These are phyloP conservation scores for Pachycephala philippinensis DNA, from an alignment of 2,113 vertebrate genomes.

Conservation along the genomic window DNA sequence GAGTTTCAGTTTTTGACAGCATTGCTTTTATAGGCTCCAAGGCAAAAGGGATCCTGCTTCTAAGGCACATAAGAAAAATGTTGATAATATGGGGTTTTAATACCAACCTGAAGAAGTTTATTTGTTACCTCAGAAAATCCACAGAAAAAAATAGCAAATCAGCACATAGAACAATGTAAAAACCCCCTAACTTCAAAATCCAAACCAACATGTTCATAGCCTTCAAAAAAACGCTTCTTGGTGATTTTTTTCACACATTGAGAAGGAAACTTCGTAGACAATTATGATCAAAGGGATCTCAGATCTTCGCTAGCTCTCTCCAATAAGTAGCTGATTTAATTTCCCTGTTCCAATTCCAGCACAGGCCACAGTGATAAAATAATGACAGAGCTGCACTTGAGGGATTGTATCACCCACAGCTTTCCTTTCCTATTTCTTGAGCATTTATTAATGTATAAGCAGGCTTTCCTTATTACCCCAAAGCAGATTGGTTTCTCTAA, in stretches of 20 bases:
- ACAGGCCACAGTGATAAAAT: not conserved
- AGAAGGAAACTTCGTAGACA: not conserved
- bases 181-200: fast-evolving
- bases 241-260: not conserved
- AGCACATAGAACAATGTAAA: not conserved
- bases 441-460: not conserved
- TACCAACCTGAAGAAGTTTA: not conserved
- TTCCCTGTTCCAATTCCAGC: not conserved
- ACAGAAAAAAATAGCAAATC: not conserved
- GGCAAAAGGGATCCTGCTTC: not conserved
- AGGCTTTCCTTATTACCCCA: not conserved
- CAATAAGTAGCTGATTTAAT: not conserved
- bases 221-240: not conserved
- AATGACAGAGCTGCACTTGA: not conserved
- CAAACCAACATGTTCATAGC: fast-evolving
- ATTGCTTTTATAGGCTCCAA: not conserved
- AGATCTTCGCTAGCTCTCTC: not conserved
- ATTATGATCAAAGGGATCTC: not conserved
- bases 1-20: not conserved
- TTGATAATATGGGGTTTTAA: not conserved
- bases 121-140: not conserved
- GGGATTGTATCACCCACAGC: not conserved
- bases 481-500: not conserved
- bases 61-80: not conserved
- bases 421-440: not conserved